Evolutionary conservation across 2,797 vertebrate genomes (phyloP), one percentile per base, ranked within the genome.

Genomic region (Scomberomorus guttatus): DNA sequence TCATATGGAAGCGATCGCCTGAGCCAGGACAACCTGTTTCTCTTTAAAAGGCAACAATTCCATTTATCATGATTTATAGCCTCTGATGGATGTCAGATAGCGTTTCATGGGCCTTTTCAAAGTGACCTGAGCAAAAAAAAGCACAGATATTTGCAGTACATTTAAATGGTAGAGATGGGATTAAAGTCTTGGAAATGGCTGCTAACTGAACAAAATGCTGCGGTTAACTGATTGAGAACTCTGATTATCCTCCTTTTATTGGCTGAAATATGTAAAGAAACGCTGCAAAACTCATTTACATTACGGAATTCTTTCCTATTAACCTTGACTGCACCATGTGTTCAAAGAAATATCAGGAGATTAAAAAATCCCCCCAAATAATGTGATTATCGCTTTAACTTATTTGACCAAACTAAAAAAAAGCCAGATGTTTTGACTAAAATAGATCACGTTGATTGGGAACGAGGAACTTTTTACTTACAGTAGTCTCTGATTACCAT

Each of bases 1-100:
- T 87, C 93, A 92, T 91, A 82, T 93, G 93, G 93, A 92, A 94
- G 81, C 15, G 25, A 92, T 93, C 89, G 57, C 50, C 55, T 14
- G 81, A 61, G 83, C 34, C 34, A 37, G 18, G 4, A 72, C 46
- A 83, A 83, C 64, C 77, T 79, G 77, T 85, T 91, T 90, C 78
- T 72, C 72, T 85, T 89, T 66, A 89, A 59, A 50, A 79, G 58
- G 79, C 72, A 91, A 32, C 75, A 62, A 48, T 77, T 84, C 72
- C 72, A 78, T 89, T 88, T 72, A 90, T 82, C 65, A 50, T 85
- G 87, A 89, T 92, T 86, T 90, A 90, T 78, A 71, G 73, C 79
- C 72, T 60, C 58, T 86, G 91, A 89, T 85, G 44, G 69, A 79
- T 78, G 91, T 90, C 91, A 87, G 77, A 87, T 75, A 75, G 11